Conservation (phyloP, 2,888 invertebrate genomes). For the Tanaodytes sp. region DNA sequence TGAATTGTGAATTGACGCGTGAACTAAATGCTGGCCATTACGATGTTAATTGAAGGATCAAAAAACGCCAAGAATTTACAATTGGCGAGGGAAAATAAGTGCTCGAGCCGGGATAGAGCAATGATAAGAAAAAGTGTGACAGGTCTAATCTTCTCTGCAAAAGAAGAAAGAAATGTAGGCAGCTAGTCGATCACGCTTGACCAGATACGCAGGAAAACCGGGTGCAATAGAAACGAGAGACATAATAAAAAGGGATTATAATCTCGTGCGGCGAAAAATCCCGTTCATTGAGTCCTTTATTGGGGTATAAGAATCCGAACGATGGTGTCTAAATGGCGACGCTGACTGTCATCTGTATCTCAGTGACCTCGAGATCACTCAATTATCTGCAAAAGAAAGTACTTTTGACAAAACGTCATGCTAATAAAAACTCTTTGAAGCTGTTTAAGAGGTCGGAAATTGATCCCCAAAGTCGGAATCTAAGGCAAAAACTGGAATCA, state of each 20-base stretch:
- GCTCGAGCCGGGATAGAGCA: constrained; percentile 10
- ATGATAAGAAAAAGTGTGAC: constrained; percentile 33
- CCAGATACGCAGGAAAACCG: constrained; percentile 34
- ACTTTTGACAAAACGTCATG: too few species aligned
- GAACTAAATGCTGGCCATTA: too few species aligned
- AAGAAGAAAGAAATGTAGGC: constrained; percentile 40
- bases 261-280: constrained; percentile 43
- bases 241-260: constrained; percentile 53
- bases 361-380: constrained; percentile 40
- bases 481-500: too few species aligned
- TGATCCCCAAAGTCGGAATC: too few species aligned
- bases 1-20: too few species aligned
- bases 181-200: constrained; percentile 48
- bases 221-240: constrained; percentile 40
- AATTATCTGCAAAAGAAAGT: constrained; percentile 26
- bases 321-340: constrained; percentile 38
- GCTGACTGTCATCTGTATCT: constrained; percentile 44
- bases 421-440: too few species aligned
- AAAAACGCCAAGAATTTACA: too few species aligned
- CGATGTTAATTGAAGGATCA: too few species aligned
- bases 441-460: too few species aligned
- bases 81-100: too few species aligned
- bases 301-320: constrained; percentile 42
- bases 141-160: constrained; percentile 33
- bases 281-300: constrained; percentile 48